Evolutionary conservation across 2,797 vertebrate species (phyloP), one percentile per base, ranked within the genome.

Genomic region (Epinephelus awoara): DNA sequence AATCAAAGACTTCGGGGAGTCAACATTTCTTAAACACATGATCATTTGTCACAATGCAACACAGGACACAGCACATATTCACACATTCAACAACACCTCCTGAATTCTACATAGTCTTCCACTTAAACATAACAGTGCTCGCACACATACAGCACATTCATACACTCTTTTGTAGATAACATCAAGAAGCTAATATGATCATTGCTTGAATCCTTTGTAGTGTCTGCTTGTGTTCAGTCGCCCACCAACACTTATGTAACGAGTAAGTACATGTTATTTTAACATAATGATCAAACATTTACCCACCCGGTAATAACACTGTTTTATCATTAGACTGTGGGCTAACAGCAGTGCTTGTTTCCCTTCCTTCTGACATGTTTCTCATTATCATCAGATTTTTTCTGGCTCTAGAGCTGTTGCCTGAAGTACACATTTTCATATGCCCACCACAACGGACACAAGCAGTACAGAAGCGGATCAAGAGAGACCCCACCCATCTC

Each of bases 1-100:
- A 73, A 78, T 59, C 50, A 52, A 14, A 29, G 58, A 49, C 49
- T 76, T 80, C n/a, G 72, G 5, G 46, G 25, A 69, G 61, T 29
- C 74, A n/a, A 64, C 68, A 47, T 27, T 64, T 70, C 44, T 71
- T 65, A 25, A 82, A 68, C 2, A 21, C 55, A 52, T 42, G 13
- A 87, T 86, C 67, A 67, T 67, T 87, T 86, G 56, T 80, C 69
- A 56, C 68, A 67, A 40, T 42, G 52, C 38, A 66, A 49, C 47
- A 74, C 17, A 81, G 51, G 77, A 80, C 72, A 66, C 51, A 68
- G 61, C 77, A 71, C 67, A 73, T 65, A 84, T 83, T 90, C 85
- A 90, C 87, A 89, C 86, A 25, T 80, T 82, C 58, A 74, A 40
- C 75, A 76, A 84, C 88, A 84, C 72, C 80, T 82, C 52, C 44